A percentile compares a stretch with the other conserved stretches of the same genome.
phyloP scores from a whole-genome alignment of 2,113 vertebrate species.

The human region GRCh38 chr5:57482501-57483000 shows the following conservation, averaged over 20 bases:
- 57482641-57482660: slow-evolving; percentile 85
- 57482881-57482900: neutral
- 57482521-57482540: slow-evolving; percentile 86
- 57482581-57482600: slow-evolving; percentile 83
- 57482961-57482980: slow-evolving; percentile 51
- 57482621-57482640: slow-evolving; percentile 80
- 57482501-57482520: slow-evolving; percentile 84
- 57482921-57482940: slow-evolving; percentile 8
- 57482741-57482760: neutral
- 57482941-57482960: slow-evolving; percentile 28
- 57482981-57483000: slow-evolving; percentile 29
- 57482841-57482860: slow-evolving; percentile 30
- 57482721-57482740: neutral
- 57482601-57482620: slow-evolving; percentile 85
- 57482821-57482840: slow-evolving; percentile 41
- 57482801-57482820: neutral
- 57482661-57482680: slow-evolving; percentile 85
- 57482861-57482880: neutral
- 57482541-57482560: slow-evolving; percentile 85
- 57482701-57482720: slow-evolving; percentile 70
- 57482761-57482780: neutral
- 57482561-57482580: slow-evolving; percentile 84
- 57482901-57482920: slow-evolving; percentile 9
- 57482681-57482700: slow-evolving; percentile 81
- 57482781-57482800: neutral